Percentiles rank a stretch among this genome's conserved stretches.
Conservation (phyloP, 2,888 invertebrate genomes). For the Lasioglossum villosulum region DNA sequence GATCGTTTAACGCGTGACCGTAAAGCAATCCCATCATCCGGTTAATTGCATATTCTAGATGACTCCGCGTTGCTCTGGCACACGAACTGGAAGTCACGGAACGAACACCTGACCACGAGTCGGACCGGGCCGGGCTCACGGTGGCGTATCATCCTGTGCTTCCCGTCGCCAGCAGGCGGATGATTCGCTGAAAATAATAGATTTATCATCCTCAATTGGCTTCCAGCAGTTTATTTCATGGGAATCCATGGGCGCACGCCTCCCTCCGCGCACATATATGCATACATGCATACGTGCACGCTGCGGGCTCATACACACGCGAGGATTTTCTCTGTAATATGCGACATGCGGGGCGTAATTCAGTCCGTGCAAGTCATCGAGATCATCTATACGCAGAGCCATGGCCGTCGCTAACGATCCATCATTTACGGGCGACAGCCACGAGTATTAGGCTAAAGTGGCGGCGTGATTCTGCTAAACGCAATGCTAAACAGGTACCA, state of each 20-base stretch:
- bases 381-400: constrained; percentile 76
- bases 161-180: constrained; percentile 25
- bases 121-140: neutral
- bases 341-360: constrained; percentile 81
- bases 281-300: neutral
- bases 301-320: constrained; percentile 68
- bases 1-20: constrained; percentile 33
- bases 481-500: constrained; percentile 76
- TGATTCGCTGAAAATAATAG: constrained; percentile 75
- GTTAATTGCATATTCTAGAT: constrained; percentile 34
- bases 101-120: constrained; percentile 32
- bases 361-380: constrained; percentile 82
- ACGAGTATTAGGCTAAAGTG: constrained; percentile 79
- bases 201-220: constrained; percentile 81
- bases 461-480: constrained; percentile 80
- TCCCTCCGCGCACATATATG: constrained; percentile 15
- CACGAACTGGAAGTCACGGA: constrained; percentile 38
- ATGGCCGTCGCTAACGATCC: constrained; percentile 74
- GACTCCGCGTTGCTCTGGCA: constrained; percentile 30
- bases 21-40: constrained; percentile 29
- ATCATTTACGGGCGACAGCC: constrained; percentile 80
- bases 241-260: constrained; percentile 61
- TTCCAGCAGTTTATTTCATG: constrained; percentile 75
- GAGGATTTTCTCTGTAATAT: constrained; percentile 76
- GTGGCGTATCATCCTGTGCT: constrained; percentile 15